Evolutionary conservation across 2,113 vertebrate genomes (phyloP).

Genomic region (Cichladusa arquata): DNA sequence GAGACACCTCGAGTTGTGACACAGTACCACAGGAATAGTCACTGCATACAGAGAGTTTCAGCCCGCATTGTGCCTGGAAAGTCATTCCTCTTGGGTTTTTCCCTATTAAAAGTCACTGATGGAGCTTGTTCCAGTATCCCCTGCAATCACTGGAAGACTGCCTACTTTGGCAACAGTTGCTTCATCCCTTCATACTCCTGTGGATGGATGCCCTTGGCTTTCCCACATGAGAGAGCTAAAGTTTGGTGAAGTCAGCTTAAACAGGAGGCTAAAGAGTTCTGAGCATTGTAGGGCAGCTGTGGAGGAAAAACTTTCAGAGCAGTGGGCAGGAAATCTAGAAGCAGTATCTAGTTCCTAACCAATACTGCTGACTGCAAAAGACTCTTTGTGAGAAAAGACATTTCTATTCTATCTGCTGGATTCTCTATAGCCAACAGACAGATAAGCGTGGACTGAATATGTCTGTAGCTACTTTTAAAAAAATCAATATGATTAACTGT

Average conservation of each 20-base stretch:
- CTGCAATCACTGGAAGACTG: neutral
- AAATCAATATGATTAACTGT: neutral
- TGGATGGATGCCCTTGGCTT: neutral
- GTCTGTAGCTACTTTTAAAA: neutral
- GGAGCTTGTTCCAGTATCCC: neutral
- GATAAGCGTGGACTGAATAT: neutral
- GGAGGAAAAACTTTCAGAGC: neutral
- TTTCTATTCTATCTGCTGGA: neutral
- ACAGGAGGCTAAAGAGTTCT: neutral
- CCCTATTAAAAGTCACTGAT: neutral
- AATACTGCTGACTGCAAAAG: neutral
- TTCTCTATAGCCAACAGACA: neutral
- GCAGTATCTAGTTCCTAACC: neutral
- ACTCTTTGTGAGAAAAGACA: neutral
- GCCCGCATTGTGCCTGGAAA: neutral
- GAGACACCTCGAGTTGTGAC: no score
- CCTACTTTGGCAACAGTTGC: neutral
- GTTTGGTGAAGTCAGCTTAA: neutral
- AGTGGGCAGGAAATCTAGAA: neutral
- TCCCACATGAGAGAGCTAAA: neutral
- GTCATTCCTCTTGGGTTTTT: neutral
- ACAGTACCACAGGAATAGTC: neutral
- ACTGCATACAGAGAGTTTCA: neutral
- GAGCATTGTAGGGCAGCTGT: neutral
- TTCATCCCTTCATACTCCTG: rapidly evolving